Percentiles rank a stretch among this genome's conserved stretches.
Conservation (phyloP, 2,888 invertebrate genomes). For the Hirtodrosophila duncani region DNA sequence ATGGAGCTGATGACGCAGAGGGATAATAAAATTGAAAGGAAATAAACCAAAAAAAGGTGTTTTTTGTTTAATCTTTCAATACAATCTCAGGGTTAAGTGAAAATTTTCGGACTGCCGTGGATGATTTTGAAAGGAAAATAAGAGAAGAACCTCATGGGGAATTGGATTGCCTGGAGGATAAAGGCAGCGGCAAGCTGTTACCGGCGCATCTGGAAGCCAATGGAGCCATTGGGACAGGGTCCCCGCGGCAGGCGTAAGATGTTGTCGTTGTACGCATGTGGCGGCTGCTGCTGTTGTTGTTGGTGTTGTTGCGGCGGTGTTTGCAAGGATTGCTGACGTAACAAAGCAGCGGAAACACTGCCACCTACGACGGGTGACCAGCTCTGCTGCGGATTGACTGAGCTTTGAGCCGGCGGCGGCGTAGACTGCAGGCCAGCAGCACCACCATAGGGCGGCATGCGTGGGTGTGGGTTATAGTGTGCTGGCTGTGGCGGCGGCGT, state of each 20-base stretch:
- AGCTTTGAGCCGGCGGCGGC: constrained; percentile 10
- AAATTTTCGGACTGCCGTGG: no score
- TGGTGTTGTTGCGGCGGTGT: constrained; percentile 38
- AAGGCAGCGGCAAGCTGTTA: constrained; percentile 72
- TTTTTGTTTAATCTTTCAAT: no score
- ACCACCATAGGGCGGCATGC: constrained; percentile 46
- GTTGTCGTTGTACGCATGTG: constrained; percentile 61
- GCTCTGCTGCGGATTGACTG: constrained; percentile 60
- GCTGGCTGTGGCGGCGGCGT: constrained; percentile 15
- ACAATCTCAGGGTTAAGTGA: no score
- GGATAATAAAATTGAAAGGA: no score
- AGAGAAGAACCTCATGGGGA: constrained; percentile 25
- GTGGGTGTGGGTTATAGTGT: constrained; percentile 51
- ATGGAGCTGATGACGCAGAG: no score
- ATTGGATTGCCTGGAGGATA: constrained; percentile 13
- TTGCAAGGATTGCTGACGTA: constrained; percentile 65
- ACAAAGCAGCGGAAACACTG: constrained; percentile 66
- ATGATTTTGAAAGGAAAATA: no score
- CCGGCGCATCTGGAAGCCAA: constrained; percentile 84
- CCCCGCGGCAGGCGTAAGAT: constrained; percentile 87
- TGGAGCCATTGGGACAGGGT: constrained; percentile 90
- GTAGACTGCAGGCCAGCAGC: constrained; percentile 7
- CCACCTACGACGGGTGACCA: constrained; percentile 75
- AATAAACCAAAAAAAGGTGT: no score
- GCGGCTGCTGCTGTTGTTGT: constrained; percentile 36